Percentiles rank a stretch among this genome's conserved stretches.
These are phyloP conservation scores for Trisateles emortualis DNA, from an alignment of 2,888 invertebrate genomes.

Conservation along the genomic window DNA sequence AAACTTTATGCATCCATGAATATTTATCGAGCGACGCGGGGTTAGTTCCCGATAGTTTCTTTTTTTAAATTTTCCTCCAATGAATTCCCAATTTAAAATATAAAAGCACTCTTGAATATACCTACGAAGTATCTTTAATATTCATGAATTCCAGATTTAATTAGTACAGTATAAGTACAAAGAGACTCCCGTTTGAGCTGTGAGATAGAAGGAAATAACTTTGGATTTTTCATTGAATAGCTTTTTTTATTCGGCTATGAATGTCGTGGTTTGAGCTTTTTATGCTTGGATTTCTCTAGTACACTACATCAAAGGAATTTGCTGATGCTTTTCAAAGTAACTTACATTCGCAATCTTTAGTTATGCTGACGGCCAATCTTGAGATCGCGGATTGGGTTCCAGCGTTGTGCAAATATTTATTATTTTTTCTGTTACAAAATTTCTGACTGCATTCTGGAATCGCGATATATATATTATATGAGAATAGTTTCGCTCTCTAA, in stretches of 20 bases:
- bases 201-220: slow-evolving; percentile 5
- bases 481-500: no score
- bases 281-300: no score
- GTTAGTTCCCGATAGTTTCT: slow-evolving; percentile 30
- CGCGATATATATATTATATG: no score
- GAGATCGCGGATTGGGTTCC: no score
- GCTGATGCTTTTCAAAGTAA: no score
- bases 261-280: not conserved
- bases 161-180: slow-evolving; percentile 28
- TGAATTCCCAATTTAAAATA: slow-evolving; percentile 34
- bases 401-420: no score
- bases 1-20: slow-evolving; percentile 46
- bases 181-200: slow-evolving; percentile 16
- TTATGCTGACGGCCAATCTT: no score
- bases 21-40: slow-evolving; percentile 34
- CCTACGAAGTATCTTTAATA: slow-evolving; percentile 20
- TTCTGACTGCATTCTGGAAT: no score
- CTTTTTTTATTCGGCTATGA: not conserved
- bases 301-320: no score
- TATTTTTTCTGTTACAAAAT: no score
- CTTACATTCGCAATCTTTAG: no score
- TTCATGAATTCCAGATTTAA: slow-evolving; percentile 41
- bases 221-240: not conserved
- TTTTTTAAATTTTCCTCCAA: slow-evolving; percentile 24
- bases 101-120: slow-evolving; percentile 26